phyloP scores from a whole-genome alignment of 2,797 vertebrate species.

The Mormyrus hasselquistii region DNA sequence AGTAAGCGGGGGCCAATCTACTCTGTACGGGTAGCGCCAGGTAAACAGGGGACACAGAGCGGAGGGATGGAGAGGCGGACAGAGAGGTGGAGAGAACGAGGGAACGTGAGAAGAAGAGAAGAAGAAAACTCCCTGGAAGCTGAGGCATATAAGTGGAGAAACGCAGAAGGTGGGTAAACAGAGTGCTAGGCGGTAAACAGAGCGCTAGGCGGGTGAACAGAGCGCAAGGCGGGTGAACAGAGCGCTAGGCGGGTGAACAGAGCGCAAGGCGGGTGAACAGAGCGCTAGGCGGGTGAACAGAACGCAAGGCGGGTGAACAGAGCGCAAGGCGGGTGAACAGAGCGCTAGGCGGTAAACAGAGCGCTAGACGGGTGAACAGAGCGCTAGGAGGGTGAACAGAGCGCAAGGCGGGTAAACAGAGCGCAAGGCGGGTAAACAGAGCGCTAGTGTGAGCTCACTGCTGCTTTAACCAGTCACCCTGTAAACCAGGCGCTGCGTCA shows the following conservation, averaged over 20 bases:
- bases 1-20: slow-evolving; percentile 31
- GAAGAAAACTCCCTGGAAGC: not conserved
- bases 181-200: not conserved
- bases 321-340: too few relatives aligned
- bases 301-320: too few relatives aligned
- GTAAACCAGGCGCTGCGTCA: not conserved
- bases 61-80: slow-evolving; percentile 11
- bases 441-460: not conserved
- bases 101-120: slow-evolving; percentile 23
- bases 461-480: not conserved
- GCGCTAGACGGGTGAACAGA: too few relatives aligned
- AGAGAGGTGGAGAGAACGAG: slow-evolving; percentile 26
- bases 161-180: not conserved
- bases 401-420: not conserved
- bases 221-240: too few relatives aligned
- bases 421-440: not conserved
- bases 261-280: too few relatives aligned
- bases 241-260: too few relatives aligned
- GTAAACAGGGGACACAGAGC: slow-evolving; percentile 28
- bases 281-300: too few relatives aligned
- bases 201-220: too few relatives aligned
- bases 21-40: slow-evolving; percentile 34
- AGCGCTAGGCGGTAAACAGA: too few relatives aligned
- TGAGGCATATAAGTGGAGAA: not conserved
- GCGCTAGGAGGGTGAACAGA: too few relatives aligned